A percentile compares a stretch with the other conserved stretches of the same genome.
Conservation (phyloP, 2,113 vertebrate genomes). For the Sinocyclocheilus grahami region DNA sequence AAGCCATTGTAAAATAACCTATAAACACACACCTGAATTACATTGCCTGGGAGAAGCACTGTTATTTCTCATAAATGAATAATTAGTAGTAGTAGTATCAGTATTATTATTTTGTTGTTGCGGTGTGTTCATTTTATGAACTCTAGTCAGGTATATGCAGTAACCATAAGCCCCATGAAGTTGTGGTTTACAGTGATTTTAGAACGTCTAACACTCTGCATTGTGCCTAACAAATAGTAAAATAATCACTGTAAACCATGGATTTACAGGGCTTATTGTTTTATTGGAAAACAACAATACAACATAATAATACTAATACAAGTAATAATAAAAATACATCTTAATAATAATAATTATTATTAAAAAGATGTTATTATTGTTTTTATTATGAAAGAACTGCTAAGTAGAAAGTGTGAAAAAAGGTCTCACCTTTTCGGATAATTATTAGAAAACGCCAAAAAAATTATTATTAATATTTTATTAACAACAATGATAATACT, state of each 20-base stretch:
- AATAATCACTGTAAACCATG: not conserved
- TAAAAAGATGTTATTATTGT: not conserved
- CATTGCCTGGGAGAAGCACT: not conserved
- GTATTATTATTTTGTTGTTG: not conserved
- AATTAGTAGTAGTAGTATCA: not conserved
- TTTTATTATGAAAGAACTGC: not conserved
- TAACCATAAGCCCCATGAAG: too few relatives aligned
- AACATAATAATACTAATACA: not conserved
- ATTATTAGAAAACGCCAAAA: not conserved
- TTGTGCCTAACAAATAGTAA: not conserved
- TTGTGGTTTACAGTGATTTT: not conserved
- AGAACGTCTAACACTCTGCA: not conserved
- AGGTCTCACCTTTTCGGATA: not conserved
- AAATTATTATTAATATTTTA: not conserved
- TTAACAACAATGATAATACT: not conserved
- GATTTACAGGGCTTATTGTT: not conserved
- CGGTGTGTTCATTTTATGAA: too few relatives aligned
- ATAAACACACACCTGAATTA: not conserved
- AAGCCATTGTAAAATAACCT: not conserved
- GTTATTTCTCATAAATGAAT: not conserved
- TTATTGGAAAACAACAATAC: not conserved
- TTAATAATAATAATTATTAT: not conserved
- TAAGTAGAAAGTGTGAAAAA: not conserved
- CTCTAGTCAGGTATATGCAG: too few relatives aligned
- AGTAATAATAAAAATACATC: not conserved